Evolutionary conservation across 2,113 vertebrate genomes (phyloP).

Genomic region (Nothobranchius furzeri): DNA sequence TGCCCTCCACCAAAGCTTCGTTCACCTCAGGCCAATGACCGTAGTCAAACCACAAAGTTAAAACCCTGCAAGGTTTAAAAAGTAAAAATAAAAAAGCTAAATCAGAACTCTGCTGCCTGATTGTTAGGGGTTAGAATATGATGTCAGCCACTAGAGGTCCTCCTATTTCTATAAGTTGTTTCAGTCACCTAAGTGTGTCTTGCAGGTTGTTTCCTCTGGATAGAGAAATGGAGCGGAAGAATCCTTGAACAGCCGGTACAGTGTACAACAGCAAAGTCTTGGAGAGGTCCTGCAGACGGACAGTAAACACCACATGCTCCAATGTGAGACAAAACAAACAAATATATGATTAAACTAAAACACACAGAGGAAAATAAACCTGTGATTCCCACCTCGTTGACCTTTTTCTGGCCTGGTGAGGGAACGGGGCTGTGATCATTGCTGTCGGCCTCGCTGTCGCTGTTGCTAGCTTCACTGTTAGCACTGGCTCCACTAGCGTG

Average conservation of each 20-base stretch:
- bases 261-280: constrained; percentile 95
- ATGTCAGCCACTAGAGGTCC: constrained; percentile 67
- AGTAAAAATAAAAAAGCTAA: neutral
- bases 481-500: constrained; percentile 88
- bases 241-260: constrained; percentile 97
- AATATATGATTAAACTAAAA: too few relatives aligned
- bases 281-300: constrained; percentile 86
- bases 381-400: constrained; percentile 84
- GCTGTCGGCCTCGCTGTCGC: constrained; percentile 93
- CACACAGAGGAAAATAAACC: too few relatives aligned
- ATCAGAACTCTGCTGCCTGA: neutral
- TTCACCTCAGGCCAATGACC: constrained; percentile 99
- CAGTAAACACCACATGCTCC: constrained; percentile 12
- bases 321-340: neutral
- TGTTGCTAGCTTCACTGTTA: constrained; percentile 94
- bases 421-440: constrained; percentile 91
- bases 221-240: constrained; percentile 96
- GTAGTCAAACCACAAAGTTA: constrained; percentile 98
- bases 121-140: neutral
- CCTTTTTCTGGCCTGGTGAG: constrained; percentile 93
- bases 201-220: constrained; percentile 98
- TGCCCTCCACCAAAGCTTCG: constrained; percentile 95
- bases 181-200: constrained; percentile 91
- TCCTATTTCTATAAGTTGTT: constrained; percentile 12
- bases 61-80: constrained; percentile 80